phyloP scores from a whole-genome alignment of 1,140 invertebrate species.

The Cydia pomonella region DNA sequence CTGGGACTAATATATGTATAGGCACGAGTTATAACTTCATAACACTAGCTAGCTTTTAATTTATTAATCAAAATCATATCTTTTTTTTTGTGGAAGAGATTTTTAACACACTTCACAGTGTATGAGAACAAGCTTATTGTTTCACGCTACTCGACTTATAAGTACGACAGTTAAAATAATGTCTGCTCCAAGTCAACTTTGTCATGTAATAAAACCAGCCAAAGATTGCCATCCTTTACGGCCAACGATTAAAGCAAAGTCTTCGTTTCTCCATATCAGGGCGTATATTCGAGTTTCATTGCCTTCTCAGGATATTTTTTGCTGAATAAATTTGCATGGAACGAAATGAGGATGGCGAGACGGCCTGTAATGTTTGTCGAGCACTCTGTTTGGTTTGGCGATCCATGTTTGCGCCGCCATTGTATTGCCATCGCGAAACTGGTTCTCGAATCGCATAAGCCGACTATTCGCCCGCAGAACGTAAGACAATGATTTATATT shows the following conservation, averaged over 20 bases:
- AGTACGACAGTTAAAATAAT: neutral
- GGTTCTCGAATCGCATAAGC: constrained; percentile 31
- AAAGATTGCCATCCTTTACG: constrained; percentile 5
- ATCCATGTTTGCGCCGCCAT: constrained; percentile 60
- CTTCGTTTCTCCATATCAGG: constrained; percentile 33
- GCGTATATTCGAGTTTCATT: constrained; percentile 38
- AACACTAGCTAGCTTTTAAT: too few species aligned
- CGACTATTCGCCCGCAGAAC: neutral
- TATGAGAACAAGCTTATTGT: neutral
- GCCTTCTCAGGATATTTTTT: constrained; percentile 40
- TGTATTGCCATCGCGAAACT: constrained; percentile 50
- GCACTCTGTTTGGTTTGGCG: constrained; percentile 54
- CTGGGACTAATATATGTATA: too few species aligned
- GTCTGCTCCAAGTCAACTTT: neutral
- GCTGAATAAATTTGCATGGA: constrained; percentile 49
- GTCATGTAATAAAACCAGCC: neutral
- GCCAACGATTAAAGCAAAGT: constrained; percentile 22
- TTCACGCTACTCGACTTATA: constrained; percentile 4
- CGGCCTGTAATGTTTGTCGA: constrained; percentile 52
- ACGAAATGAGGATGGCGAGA: constrained; percentile 41
- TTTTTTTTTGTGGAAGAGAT: neutral
- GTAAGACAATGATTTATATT: constrained; percentile 22
- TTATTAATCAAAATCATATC: neutral
- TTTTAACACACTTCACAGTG: neutral
- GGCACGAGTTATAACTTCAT: too few species aligned